These are phyloP conservation scores for Mesembrinibis cayennensis DNA, from an alignment of 2,113 vertebrate species.

Conservation along the genomic window DNA sequence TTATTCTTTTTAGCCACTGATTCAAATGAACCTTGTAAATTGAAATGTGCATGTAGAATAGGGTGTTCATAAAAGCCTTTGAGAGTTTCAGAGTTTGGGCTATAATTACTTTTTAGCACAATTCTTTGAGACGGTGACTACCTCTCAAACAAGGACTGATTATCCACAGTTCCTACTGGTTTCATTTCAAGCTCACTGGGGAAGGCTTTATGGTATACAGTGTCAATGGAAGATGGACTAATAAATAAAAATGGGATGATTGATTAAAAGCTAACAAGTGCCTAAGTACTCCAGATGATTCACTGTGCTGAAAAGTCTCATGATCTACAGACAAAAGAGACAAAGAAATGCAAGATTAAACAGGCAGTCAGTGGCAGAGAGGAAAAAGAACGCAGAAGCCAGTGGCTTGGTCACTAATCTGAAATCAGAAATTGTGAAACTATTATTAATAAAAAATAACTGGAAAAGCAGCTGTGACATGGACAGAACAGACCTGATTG, in stretches of 20 bases:
- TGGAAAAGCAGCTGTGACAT: not conserved
- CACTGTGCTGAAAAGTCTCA: not conserved
- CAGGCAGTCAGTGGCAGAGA: not conserved
- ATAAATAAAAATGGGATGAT: constrained; percentile 34
- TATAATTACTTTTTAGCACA: constrained; percentile 31
- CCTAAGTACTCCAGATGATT: not conserved
- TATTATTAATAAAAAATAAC: not conserved
- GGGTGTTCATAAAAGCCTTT: not conserved
- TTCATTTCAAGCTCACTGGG: not conserved
- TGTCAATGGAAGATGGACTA: not conserved
- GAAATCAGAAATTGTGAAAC: not conserved
- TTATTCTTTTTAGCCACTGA: not conserved
- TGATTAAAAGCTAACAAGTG: constrained; percentile 32
- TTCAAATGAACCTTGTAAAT: constrained; percentile 41
- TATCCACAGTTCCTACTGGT: not conserved
- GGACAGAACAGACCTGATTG: not conserved
- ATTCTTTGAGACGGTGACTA: not conserved
- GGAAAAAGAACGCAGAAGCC: not conserved
- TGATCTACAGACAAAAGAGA: not conserved
- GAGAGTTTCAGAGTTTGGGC: constrained; percentile 10
- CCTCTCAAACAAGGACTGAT: not conserved
- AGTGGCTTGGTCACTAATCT: not conserved
- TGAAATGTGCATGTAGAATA: constrained; percentile 11
- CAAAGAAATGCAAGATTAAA: not conserved
- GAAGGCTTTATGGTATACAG: not conserved